These are phyloP conservation scores for Apomyelois bistriatella DNA, from an alignment of 2,888 invertebrate species.

Conservation along the genomic window DNA sequence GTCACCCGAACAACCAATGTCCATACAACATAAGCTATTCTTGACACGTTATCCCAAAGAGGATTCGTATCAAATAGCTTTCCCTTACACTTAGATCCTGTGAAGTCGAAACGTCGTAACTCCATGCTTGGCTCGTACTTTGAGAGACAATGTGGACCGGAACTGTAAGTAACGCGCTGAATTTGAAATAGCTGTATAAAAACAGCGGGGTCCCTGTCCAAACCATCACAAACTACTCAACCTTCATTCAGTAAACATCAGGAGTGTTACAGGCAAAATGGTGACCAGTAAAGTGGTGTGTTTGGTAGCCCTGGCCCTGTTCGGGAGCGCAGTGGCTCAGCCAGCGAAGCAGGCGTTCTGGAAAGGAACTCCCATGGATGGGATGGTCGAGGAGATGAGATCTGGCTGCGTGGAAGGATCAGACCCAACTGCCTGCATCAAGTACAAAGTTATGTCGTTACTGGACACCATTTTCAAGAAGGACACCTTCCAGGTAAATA, in stretches of 20 bases:
- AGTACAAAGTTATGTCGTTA: slow-evolving; percentile 89
- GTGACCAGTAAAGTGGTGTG: slow-evolving; percentile 73
- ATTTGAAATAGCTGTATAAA: slow-evolving; percentile 81
- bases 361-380: slow-evolving; percentile 86
- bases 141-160: slow-evolving; percentile 72
- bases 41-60: slow-evolving; percentile 35
- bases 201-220: slow-evolving; percentile 67
- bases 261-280: slow-evolving; percentile 53
- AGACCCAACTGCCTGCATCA: slow-evolving; percentile 90
- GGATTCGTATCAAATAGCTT: slow-evolving; percentile 77
- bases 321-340: slow-evolving; percentile 81
- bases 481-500: slow-evolving; percentile 87
- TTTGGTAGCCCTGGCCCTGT: slow-evolving; percentile 71
- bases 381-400: slow-evolving; percentile 87
- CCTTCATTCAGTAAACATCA: slow-evolving; percentile 66
- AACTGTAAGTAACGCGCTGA: slow-evolving; percentile 68
- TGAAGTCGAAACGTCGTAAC: slow-evolving; percentile 59
- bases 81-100: slow-evolving; percentile 65
- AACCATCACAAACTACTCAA: slow-evolving; percentile 70
- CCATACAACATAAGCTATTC: slow-evolving; percentile 57
- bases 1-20: slow-evolving; percentile 34
- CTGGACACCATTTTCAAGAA: slow-evolving; percentile 89
- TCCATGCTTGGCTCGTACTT: slow-evolving; percentile 48
- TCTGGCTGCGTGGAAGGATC: slow-evolving; percentile 86
- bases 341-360: slow-evolving; percentile 83